Conservation (phyloP, 2,888 invertebrate species). For the Drosophila borborema region DNA sequence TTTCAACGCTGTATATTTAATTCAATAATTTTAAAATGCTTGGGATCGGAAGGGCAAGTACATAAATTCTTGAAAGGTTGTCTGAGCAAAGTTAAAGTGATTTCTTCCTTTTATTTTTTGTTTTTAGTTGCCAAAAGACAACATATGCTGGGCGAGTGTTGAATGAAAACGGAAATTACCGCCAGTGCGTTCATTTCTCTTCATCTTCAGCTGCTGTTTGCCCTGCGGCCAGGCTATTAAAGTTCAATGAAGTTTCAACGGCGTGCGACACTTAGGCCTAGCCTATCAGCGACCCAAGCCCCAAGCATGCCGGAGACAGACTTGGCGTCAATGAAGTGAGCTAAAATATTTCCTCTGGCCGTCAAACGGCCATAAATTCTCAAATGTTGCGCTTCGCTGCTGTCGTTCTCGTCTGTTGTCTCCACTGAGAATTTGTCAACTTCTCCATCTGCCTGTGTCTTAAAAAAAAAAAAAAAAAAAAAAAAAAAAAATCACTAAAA, state of each 20-base stretch:
- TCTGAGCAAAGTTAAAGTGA: not conserved
- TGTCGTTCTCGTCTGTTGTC: slow-evolving; percentile 10
- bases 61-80: not conserved
- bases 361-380: slow-evolving; percentile 75
- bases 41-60: not conserved
- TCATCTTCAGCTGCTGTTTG: slow-evolving; percentile 19
- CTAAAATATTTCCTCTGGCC: slow-evolving; percentile 71
- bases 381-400: slow-evolving; percentile 46
- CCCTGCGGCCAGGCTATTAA: slow-evolving; percentile 62
- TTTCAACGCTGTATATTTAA: not conserved
- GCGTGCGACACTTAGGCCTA: slow-evolving; percentile 56
- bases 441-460: not conserved
- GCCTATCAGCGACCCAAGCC: slow-evolving; percentile 23
- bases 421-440: slow-evolving; percentile 8
- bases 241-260: slow-evolving; percentile 72
- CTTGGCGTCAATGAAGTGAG: slow-evolving; percentile 69
- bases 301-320: slow-evolving; percentile 6
- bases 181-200: slow-evolving; percentile 4
- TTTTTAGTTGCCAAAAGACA: not conserved
- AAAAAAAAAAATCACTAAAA: slow-evolving; percentile 20
- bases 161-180: slow-evolving; percentile 43
- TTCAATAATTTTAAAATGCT: slow-evolving; percentile 5
- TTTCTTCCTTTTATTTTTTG: not conserved
- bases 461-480: slow-evolving; percentile 1
- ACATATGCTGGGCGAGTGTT: slow-evolving; percentile 25